phyloP scores from a whole-genome alignment of 1,140 invertebrate genomes.

The Pseudoatta argentina region DNA sequence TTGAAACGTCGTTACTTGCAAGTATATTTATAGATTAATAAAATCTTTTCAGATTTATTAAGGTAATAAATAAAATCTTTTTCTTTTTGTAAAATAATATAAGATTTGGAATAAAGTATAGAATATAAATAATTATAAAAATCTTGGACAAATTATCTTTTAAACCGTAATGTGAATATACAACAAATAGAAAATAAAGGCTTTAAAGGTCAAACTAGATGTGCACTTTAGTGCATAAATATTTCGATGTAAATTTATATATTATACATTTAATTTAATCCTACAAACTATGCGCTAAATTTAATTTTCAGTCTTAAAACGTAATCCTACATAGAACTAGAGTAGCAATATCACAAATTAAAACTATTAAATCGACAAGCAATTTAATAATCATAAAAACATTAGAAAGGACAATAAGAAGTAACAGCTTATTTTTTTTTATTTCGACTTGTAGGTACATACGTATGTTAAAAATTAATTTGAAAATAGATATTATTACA shows the following conservation, averaged over 20 bases:
- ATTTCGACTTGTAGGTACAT: background rate
- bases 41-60: background rate
- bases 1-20: constrained; percentile 12
- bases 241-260: too few species aligned
- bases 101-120: background rate
- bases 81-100: background rate
- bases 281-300: too few species aligned
- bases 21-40: background rate
- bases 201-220: too few species aligned
- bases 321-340: too few species aligned
- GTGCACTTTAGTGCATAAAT: too few species aligned
- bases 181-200: too few species aligned
- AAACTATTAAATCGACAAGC: too few species aligned
- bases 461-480: background rate
- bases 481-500: background rate
- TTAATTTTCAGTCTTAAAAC: too few species aligned
- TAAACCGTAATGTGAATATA: too few species aligned
- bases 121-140: background rate
- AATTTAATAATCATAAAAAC: background rate
- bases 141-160: background rate
- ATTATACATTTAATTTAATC: too few species aligned
- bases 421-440: background rate
- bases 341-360: too few species aligned
- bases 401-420: background rate
- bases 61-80: background rate